Conservation (phyloP, 1,140 invertebrate species). For the Anadara kagoshimensis region DNA sequence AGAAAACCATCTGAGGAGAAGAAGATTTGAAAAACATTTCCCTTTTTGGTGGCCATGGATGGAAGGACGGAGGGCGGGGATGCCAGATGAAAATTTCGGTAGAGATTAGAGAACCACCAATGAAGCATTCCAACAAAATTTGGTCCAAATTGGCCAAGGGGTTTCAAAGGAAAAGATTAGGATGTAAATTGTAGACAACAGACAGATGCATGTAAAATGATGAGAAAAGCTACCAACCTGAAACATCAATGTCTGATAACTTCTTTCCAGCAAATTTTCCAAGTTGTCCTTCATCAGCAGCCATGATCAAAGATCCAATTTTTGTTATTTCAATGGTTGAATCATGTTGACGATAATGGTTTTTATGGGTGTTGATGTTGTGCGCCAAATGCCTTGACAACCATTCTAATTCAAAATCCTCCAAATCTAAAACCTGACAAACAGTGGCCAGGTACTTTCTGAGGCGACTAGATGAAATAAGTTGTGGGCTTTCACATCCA, state of each 20-base stretch:
- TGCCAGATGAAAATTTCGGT: too few relatives aligned
- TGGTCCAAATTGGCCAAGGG: not conserved
- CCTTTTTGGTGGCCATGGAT: too few relatives aligned
- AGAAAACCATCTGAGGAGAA: too few relatives aligned
- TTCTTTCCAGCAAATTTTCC: not conserved
- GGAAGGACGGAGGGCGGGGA: too few relatives aligned
- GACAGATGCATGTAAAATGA: too few relatives aligned
- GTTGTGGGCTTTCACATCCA: conserved; percentile 8
- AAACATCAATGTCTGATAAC: not conserved
- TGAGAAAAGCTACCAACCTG: not conserved
- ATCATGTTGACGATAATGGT: conserved; percentile 9
- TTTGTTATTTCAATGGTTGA: conserved; percentile 10
- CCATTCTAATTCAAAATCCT: conserved; percentile 8
- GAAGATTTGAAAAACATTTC: too few relatives aligned
- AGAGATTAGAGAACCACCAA: not conserved
- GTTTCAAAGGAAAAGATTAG: not conserved
- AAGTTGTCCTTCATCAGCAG: conserved; percentile 1
- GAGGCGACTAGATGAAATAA: conserved; percentile 4
- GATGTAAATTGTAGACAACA: not conserved
- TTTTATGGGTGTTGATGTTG: conserved; percentile 4
- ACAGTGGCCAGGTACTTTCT: conserved; percentile 3
- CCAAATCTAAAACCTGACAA: conserved; percentile 2
- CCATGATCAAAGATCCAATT: not conserved
- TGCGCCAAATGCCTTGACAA: conserved; percentile 5
- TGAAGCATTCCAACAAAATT: not conserved